These are phyloP conservation scores for Barnardius zonarius DNA, from an alignment of 2,113 vertebrate species.

Conservation along the genomic window DNA sequence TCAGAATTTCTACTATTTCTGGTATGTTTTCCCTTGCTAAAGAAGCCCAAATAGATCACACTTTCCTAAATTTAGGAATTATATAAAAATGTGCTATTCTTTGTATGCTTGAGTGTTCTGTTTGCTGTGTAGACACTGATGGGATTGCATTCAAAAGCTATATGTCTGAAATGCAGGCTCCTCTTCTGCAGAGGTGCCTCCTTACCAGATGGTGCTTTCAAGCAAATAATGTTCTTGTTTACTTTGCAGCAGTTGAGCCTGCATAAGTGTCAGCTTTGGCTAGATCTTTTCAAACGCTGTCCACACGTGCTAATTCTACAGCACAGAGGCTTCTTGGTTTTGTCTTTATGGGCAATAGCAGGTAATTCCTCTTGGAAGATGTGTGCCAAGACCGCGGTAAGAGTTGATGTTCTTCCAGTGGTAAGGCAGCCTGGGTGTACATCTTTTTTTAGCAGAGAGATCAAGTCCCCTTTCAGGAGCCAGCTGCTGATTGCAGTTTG, in stretches of 20 bases:
- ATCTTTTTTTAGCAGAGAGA: not conserved
- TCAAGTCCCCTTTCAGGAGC: not conserved
- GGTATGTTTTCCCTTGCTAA: not conserved
- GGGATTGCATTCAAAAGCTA: not conserved
- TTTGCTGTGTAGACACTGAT: not conserved
- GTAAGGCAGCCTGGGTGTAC: not conserved
- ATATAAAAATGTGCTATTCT: not conserved
- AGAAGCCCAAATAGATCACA: not conserved
- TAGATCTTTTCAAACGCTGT: not conserved
- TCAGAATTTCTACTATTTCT: not conserved
- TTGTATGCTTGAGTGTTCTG: not conserved
- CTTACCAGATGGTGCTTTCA: constrained; percentile 9
- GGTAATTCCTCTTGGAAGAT: not conserved
- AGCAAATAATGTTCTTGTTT: constrained; percentile 25
- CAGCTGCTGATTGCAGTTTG: not conserved
- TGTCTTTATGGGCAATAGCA: not conserved
- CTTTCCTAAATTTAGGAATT: not conserved
- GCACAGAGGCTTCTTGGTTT: not conserved
- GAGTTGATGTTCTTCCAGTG: not conserved
- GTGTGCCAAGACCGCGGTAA: rapidly evolving
- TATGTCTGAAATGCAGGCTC: not conserved
- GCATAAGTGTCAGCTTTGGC: not conserved
- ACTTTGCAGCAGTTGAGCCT: not conserved
- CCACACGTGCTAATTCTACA: not conserved
- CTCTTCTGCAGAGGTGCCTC: not conserved